Evolutionary conservation across 2,113 vertebrate genomes (phyloP), one percentile per base, ranked within the genome.

Genomic region (Protobothrops flavoviridis): DNA sequence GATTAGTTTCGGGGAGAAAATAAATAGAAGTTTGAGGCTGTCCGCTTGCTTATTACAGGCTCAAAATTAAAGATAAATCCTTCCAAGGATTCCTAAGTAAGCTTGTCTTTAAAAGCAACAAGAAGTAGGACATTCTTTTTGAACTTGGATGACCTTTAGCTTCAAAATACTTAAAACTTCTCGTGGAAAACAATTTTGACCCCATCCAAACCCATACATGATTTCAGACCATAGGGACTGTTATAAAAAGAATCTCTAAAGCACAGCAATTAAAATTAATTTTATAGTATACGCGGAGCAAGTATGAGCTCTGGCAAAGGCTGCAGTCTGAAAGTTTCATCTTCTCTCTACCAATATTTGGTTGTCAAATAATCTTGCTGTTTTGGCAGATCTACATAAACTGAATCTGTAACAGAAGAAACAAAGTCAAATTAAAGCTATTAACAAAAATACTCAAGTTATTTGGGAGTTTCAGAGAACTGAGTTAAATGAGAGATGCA

Each of bases 301-400:
- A 96, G 92, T 53, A 90, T 93, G 95, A 94, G 93, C 97, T 97
- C 96, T 97, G 96, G 95, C 95, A 91, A 96, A 95, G 87, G 95
- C 95, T 56, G 95, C 92, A 94, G 94, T 93, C n/a, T 91, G 87
- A 95, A 94, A 94, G 93, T 95, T 94, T 95, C 91, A 94, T 96
- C 94, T 89, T 85, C 89, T 92, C 94, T 96, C 95, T 95, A 96
- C 97, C 97, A 96, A 95, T 97, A 97, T 98, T 98, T 97, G 98
- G 97, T 98, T 98, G 97, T 96, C 96, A 95, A 96, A 96, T 93
- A 93, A 96, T 98, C 98, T 97, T 97, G 97, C 96, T 97, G 98
- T 98, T 96, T 97, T 97, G 96, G 97, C 94, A 95, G 96, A 93
- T 97, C 97, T 98, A 99, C 99, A 99, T 99, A 96, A 99, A 99